Conservation (phyloP, 2,797 vertebrate species). For the Hippocampus kuda region DNA sequence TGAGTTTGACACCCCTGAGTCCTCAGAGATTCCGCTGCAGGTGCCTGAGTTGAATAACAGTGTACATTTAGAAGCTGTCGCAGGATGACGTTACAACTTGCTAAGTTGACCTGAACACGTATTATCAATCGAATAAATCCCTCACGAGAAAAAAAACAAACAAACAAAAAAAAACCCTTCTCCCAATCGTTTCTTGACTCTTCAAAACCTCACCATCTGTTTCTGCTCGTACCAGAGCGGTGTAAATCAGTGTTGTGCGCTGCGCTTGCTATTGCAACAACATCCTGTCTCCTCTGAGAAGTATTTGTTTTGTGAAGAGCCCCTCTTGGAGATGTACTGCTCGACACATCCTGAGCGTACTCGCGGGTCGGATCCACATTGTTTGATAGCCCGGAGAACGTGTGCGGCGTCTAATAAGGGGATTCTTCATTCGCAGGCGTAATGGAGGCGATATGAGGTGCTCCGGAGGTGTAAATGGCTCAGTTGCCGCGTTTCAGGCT, state of each 20-base stretch:
- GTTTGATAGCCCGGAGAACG: slow-evolving; percentile 23
- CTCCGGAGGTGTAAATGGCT: slow-evolving; percentile 45
- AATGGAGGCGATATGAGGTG: slow-evolving; percentile 7
- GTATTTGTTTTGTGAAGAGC: slow-evolving; percentile 48
- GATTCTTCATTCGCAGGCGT: neutral
- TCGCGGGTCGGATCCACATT: slow-evolving; percentile 34
- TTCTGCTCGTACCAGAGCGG: slow-evolving; percentile 31
- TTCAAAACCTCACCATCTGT: slow-evolving; percentile 37
- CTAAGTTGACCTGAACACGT: slow-evolving; percentile 19
- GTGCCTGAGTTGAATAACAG: neutral
- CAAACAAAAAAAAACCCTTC: neutral
- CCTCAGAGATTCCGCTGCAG: neutral
- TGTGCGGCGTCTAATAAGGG: neutral
- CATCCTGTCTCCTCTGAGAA: slow-evolving; percentile 53
- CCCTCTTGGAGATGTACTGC: slow-evolving; percentile 27
- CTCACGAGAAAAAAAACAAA: too few species aligned
- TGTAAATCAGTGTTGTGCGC: slow-evolving; percentile 41
- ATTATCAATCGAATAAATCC: slow-evolving; percentile 1
- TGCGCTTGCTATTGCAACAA: slow-evolving; percentile 51
- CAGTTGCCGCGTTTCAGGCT: slow-evolving; percentile 32
- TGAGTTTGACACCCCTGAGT: too few species aligned
- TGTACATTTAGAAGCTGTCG: neutral
- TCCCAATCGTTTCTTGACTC: neutral
- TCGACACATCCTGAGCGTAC: slow-evolving; percentile 43
- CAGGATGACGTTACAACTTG: neutral